Percentiles rank a stretch among this genome's conserved stretches.
phyloP scores from a whole-genome alignment of 2,888 invertebrate genomes.

The Pheosia gnoma region DNA sequence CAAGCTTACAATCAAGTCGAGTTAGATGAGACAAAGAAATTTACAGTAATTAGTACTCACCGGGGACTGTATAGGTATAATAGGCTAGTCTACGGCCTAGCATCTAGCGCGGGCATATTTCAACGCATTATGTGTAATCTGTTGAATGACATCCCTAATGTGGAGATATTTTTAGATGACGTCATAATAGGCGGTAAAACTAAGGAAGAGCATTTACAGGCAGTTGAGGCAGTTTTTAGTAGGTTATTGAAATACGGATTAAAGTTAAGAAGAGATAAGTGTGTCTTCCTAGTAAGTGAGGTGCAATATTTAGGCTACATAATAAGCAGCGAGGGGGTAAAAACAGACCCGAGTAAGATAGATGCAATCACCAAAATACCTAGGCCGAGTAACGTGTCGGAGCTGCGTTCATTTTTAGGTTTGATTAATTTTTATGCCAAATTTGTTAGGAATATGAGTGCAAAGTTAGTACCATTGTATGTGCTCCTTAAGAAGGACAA shows the following conservation, averaged over 20 bases:
- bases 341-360: not conserved
- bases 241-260: constrained; percentile 6
- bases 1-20: constrained; percentile 29
- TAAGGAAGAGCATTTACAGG: not conserved
- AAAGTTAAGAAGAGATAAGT: constrained; percentile 12
- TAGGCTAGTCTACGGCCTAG: constrained; percentile 6
- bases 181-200: constrained; percentile 6
- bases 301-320: constrained; percentile 9
- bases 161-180: constrained; percentile 8
- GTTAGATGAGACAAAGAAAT: constrained; percentile 20
- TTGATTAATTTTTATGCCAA: constrained; percentile 2
- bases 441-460: not conserved
- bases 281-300: constrained; percentile 3
- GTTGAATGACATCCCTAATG: not conserved
- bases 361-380: not conserved
- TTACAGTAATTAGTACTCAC: constrained; percentile 10
- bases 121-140: constrained; percentile 7
- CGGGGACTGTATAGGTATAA: constrained; percentile 10
- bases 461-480: not conserved
- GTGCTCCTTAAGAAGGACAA: not conserved
- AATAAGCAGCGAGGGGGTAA: constrained; percentile 1
- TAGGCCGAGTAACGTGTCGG: not conserved
- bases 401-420: constrained; percentile 1
- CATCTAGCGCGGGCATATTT: constrained; percentile 9
- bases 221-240: constrained; percentile 1